These are phyloP conservation scores for Drosophila mimetica DNA, from an alignment of 2,888 invertebrate genomes.

Conservation along the genomic window DNA sequence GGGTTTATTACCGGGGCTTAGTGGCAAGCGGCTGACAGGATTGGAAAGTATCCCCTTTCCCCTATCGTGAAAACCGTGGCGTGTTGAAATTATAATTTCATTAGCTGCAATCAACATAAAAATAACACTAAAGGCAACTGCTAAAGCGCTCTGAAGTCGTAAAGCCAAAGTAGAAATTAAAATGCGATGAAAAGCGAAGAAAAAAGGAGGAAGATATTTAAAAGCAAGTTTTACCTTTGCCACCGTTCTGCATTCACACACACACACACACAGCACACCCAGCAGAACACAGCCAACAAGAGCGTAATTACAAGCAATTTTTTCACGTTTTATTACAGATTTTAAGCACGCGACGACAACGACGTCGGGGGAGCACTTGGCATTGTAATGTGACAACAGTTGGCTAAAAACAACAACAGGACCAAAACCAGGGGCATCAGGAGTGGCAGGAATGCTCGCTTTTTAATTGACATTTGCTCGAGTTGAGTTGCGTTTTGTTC, in stretches of 20 bases:
- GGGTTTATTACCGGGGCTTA: constrained; percentile 53
- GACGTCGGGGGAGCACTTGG: constrained; percentile 63
- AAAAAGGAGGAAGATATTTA: constrained; percentile 53
- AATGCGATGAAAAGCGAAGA: constrained; percentile 12
- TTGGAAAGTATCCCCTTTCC: constrained; percentile 21
- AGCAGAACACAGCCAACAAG: constrained; percentile 30
- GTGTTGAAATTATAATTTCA: constrained; percentile 78
- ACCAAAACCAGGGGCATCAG: constrained; percentile 22
- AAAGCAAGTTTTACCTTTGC: constrained; percentile 70
- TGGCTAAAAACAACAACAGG: constrained; percentile 48
- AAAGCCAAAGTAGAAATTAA: constrained; percentile 63
- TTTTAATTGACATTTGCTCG: constrained; percentile 78
- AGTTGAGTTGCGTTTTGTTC: constrained; percentile 63
- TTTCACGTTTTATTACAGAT: constrained; percentile 80
- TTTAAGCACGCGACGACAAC: constrained; percentile 60
- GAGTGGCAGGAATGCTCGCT: constrained; percentile 62
- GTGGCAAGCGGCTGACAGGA: constrained; percentile 57
- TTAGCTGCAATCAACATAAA: constrained; percentile 80
- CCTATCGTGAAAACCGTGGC: constrained; percentile 43
- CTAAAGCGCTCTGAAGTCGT: constrained; percentile 72
- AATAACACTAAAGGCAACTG: constrained; percentile 76
- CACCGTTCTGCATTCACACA: constrained; percentile 62
- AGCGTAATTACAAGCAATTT: constrained; percentile 79
- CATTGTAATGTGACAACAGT: constrained; percentile 81
- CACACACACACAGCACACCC: constrained; percentile 9